Percentiles rank a stretch among this genome's conserved stretches.
Conservation (phyloP, 2,888 invertebrate genomes). For the Trachelus stipa region DNA sequence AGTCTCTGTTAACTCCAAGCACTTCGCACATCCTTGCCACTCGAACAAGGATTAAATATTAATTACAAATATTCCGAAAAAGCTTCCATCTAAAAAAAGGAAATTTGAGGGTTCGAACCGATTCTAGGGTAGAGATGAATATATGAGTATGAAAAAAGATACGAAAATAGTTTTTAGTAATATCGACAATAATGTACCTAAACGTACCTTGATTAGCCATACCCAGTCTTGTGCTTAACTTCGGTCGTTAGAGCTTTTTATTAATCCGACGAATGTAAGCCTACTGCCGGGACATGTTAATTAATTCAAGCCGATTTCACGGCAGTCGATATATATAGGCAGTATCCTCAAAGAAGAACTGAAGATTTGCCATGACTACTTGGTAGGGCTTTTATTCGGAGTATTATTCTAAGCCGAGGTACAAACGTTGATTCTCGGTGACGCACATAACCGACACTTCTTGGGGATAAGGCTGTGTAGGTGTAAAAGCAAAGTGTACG, state of each 20-base stretch:
- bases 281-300: not conserved
- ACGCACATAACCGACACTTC: not conserved
- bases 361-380: not conserved
- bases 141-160: not conserved
- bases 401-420: constrained; percentile 12
- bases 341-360: constrained; percentile 13
- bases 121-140: not conserved
- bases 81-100: not conserved
- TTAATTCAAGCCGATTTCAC: constrained; percentile 18
- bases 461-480: not conserved
- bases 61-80: not conserved
- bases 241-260: not conserved
- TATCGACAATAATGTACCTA: not conserved
- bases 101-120: not conserved
- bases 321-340: constrained; percentile 9
- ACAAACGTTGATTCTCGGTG: constrained; percentile 5
- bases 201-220: not conserved
- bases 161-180: not conserved
- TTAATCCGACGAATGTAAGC: not conserved
- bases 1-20: not conserved
- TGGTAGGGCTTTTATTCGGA: constrained; percentile 12
- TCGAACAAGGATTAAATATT: not conserved
- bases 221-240: not conserved
- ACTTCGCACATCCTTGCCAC: not conserved
- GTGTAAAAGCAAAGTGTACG: not conserved